A percentile compares a stretch with the other conserved stretches of the same genome.
These are phyloP conservation scores for Phylloscopus collybita DNA, from an alignment of 2,797 vertebrate species.

Conservation along the genomic window DNA sequence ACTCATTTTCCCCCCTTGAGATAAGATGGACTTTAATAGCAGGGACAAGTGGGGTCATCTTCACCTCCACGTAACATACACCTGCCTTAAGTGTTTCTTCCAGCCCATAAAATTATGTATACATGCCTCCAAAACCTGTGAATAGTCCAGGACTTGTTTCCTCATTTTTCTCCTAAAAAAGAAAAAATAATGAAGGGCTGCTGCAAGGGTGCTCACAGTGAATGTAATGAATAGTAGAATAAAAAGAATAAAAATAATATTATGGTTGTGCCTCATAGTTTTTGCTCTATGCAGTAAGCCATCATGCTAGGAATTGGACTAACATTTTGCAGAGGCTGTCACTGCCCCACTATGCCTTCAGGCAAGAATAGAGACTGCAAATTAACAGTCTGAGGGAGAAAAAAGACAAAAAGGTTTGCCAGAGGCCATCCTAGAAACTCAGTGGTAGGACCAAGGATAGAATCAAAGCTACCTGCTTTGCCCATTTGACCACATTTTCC, in stretches of 20 bases:
- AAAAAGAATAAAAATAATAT: constrained; percentile 56
- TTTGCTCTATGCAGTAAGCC: constrained; percentile 12
- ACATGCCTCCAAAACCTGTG: background rate
- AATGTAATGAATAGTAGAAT: constrained; percentile 42
- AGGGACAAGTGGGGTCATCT: background rate
- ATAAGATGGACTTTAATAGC: background rate
- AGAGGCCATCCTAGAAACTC: constrained; percentile 63
- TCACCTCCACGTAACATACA: background rate
- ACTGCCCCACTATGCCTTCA: constrained; percentile 54
- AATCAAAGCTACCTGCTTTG: constrained; percentile 51
- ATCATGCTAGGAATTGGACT: constrained; percentile 40
- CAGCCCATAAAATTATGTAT: background rate
- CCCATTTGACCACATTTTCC: constrained; percentile 18
- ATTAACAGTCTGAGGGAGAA: constrained; percentile 55
- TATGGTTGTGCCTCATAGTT: constrained; percentile 22
- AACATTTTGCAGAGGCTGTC: constrained; percentile 55
- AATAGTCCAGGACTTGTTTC: background rate
- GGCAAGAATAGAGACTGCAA: constrained; percentile 42
- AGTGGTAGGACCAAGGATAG: constrained; percentile 10
- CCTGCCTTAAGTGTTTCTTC: background rate
- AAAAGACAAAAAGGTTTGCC: constrained; percentile 47
- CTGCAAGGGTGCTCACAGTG: background rate
- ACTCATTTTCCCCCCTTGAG: background rate
- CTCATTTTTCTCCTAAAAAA: background rate
- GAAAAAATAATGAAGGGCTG: background rate